Conservation (phyloP, 2,888 invertebrate species). For the Noctua comes region DNA sequence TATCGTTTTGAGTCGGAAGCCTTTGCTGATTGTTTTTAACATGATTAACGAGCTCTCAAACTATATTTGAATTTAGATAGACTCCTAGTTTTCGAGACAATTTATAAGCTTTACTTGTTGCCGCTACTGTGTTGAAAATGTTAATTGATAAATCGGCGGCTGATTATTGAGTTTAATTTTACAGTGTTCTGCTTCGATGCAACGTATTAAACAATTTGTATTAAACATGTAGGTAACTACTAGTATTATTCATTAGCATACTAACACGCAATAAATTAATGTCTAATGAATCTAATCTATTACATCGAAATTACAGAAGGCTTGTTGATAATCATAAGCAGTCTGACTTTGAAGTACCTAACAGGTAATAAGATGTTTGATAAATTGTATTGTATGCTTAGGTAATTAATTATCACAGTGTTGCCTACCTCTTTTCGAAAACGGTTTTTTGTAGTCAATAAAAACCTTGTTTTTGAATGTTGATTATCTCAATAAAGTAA, state of each 20-base stretch:
- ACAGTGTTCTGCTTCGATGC: conserved; percentile 25
- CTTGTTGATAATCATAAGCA: conserved; percentile 26
- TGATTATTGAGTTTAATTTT: conserved; percentile 39
- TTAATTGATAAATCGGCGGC: conserved; percentile 54
- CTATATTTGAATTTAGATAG: conserved; percentile 66
- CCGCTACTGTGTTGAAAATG: conserved; percentile 57
- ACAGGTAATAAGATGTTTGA: conserved; percentile 29
- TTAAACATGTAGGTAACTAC: conserved; percentile 20
- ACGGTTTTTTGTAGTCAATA: not conserved
- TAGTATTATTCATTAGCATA: conserved; percentile 37
- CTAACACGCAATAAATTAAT: conserved; percentile 51
- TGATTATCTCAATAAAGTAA: conserved; percentile 42
- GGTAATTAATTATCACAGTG: not conserved
- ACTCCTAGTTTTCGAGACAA: conserved; percentile 59
- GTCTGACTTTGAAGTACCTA: conserved; percentile 34
- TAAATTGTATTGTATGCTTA: conserved; percentile 18
- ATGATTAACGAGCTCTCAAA: conserved; percentile 73
- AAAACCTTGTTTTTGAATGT: conserved; percentile 23
- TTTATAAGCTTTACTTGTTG: conserved; percentile 61
- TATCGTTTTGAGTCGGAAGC: conserved; percentile 79
- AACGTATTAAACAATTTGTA: conserved; percentile 40
- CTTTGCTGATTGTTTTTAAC: conserved; percentile 78
- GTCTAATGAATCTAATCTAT: conserved; percentile 47
- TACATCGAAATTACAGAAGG: conserved; percentile 41
- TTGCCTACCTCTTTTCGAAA: conserved; percentile 11